Conservation (phyloP, 92 coral and sea anemone species). For the Siderastrea radians region DNA sequence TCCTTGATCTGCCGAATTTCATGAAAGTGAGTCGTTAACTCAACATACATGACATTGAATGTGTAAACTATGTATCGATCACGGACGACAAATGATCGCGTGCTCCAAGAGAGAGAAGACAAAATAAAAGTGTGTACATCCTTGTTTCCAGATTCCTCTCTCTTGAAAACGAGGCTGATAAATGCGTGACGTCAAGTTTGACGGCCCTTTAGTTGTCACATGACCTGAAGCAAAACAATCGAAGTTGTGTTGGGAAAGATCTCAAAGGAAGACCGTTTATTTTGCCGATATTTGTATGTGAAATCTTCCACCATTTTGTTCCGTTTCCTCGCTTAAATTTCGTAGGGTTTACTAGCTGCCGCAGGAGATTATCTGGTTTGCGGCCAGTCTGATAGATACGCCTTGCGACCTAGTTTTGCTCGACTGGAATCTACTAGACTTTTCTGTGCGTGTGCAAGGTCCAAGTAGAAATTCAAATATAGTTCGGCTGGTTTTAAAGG, state of each 20-base stretch:
- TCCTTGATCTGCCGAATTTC: conserved; percentile 27
- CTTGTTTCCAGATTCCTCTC: background rate
- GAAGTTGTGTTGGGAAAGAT: background rate
- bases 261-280: conserved; percentile 15
- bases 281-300: background rate
- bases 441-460: background rate
- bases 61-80: background rate
- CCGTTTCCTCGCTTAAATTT: background rate
- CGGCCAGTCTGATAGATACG: background rate
- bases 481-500: conserved; percentile 21
- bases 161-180: background rate
- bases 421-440: conserved; percentile 27
- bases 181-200: conserved; percentile 31
- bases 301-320: background rate
- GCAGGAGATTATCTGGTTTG: background rate
- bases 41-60: background rate
- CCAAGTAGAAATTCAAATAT: conserved; percentile 12
- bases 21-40: conserved; percentile 7
- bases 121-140: background rate
- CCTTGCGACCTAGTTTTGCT: background rate
- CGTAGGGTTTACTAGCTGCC: background rate
- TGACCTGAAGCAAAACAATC: conserved; percentile 35
- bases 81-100: background rate
- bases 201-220: conserved; percentile 17
- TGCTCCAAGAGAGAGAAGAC: background rate